Conservation (phyloP, 2,888 invertebrate species). For the Ophion costatus region DNA sequence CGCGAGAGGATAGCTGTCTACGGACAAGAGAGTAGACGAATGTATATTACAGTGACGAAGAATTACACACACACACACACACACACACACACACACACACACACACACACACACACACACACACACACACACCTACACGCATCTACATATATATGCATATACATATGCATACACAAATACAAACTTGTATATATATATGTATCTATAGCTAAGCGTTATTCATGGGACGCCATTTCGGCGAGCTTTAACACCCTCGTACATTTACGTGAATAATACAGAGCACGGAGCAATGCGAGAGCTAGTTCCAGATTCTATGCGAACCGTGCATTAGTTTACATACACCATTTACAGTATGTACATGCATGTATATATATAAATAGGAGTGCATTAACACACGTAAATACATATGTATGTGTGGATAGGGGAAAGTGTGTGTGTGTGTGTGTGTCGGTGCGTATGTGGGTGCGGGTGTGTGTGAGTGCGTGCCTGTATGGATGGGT, state of each 20-base stretch:
- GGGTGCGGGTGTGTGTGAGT: too few species aligned
- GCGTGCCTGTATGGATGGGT: too few species aligned
- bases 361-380: not conserved
- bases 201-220: conserved; percentile 69
- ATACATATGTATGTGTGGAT: too few species aligned
- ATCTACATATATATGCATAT: not conserved
- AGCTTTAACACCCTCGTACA: conserved; percentile 74
- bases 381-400: too few species aligned
- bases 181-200: conserved; percentile 41
- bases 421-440: too few species aligned
- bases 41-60: conserved; percentile 35
- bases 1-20: conserved; percentile 12
- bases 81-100: conserved; percentile 19
- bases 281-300: conserved; percentile 41
- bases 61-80: conserved; percentile 62
- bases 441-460: too few species aligned
- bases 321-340: conserved; percentile 30
- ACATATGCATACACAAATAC: not conserved
- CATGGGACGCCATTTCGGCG: conserved; percentile 77
- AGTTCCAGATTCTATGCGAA: conserved; percentile 54
- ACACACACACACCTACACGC: not conserved
- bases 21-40: conserved; percentile 3
- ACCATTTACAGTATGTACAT: conserved; percentile 6
- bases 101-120: too few species aligned
- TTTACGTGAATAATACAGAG: conserved; percentile 59